These are phyloP conservation scores for Eulemur coronatus DNA, from an alignment of 2,797 vertebrate genomes.

Conservation along the genomic window DNA sequence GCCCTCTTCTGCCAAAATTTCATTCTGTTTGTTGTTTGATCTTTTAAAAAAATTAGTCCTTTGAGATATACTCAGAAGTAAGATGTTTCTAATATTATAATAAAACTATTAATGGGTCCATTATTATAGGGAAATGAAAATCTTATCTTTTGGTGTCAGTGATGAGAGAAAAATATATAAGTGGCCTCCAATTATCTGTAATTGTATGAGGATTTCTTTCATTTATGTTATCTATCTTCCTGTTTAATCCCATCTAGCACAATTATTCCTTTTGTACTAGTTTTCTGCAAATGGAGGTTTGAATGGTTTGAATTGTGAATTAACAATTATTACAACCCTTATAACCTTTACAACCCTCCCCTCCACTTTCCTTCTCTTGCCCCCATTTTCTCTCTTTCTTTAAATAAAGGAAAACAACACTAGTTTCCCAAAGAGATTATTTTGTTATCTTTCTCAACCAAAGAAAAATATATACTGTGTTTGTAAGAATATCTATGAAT, in stretches of 20 bases:
- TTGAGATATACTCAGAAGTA: conserved; percentile 35
- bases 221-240: conserved; percentile 67
- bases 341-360: background rate
- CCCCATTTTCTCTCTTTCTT: background rate
- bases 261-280: conserved; percentile 76
- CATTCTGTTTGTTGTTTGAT: conserved; percentile 60
- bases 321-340: conserved; percentile 60
- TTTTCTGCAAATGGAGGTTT: conserved; percentile 67
- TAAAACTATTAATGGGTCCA: conserved; percentile 64
- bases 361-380: background rate
- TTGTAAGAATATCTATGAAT: conserved; percentile 43
- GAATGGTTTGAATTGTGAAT: conserved; percentile 69
- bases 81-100: conserved; percentile 68
- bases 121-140: conserved; percentile 70
- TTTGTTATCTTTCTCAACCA: conserved; percentile 34
- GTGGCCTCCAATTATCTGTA: conserved; percentile 59
- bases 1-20: conserved; percentile 29
- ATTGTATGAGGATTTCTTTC: conserved; percentile 65
- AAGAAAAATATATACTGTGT: conserved; percentile 28
- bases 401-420: conserved; percentile 54
- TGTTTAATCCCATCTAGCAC: conserved; percentile 65
- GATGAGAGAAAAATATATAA: conserved; percentile 67
- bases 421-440: conserved; percentile 11
- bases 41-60: conserved; percentile 41
- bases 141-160: conserved; percentile 68